Conservation (phyloP, 2,113 vertebrate genomes). For the Oryzias melastigma region DNA sequence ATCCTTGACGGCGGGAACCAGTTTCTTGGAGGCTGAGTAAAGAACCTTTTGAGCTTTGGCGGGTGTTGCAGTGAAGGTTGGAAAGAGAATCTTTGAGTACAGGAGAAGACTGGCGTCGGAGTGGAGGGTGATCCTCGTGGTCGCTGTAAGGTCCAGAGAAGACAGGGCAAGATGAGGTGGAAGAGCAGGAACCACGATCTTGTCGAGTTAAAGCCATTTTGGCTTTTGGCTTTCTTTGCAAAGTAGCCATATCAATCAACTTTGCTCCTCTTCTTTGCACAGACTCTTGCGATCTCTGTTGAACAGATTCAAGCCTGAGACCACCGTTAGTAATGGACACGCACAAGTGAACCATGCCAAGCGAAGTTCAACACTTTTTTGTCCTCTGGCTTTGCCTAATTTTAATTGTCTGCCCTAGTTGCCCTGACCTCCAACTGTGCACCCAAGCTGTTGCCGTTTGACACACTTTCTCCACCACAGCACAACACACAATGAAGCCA, state of each 20-base stretch:
- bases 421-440: slow-evolving; percentile 33
- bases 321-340: slow-evolving; percentile 61
- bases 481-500: slow-evolving; percentile 31
- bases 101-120: slow-evolving; percentile 67
- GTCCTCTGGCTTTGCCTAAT: slow-evolving; percentile 54
- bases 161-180: slow-evolving; percentile 71
- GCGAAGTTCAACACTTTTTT: slow-evolving; percentile 41
- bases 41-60: slow-evolving; percentile 31
- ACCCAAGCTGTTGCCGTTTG: slow-evolving; percentile 40
- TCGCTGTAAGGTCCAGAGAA: slow-evolving; percentile 72
- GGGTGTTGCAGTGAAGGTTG: slow-evolving; percentile 31
- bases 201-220: slow-evolving; percentile 54
- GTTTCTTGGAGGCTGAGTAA: slow-evolving; percentile 43
- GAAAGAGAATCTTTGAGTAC: slow-evolving; percentile 61
- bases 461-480: slow-evolving; percentile 59
- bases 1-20: slow-evolving; percentile 42
- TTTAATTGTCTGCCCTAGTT: slow-evolving; percentile 59
- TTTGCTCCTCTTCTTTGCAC: slow-evolving; percentile 25
- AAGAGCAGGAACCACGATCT: slow-evolving; percentile 72
- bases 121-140: slow-evolving; percentile 57
- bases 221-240: slow-evolving; percentile 44
- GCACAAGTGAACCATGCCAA: slow-evolving; percentile 75
- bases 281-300: slow-evolving; percentile 55
- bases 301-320: slow-evolving; percentile 65
- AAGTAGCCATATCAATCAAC: slow-evolving; percentile 41